A percentile compares a stretch with the other conserved stretches of the same genome.
Conservation (phyloP, 2,888 invertebrate genomes). For the Ligdia adustata region DNA sequence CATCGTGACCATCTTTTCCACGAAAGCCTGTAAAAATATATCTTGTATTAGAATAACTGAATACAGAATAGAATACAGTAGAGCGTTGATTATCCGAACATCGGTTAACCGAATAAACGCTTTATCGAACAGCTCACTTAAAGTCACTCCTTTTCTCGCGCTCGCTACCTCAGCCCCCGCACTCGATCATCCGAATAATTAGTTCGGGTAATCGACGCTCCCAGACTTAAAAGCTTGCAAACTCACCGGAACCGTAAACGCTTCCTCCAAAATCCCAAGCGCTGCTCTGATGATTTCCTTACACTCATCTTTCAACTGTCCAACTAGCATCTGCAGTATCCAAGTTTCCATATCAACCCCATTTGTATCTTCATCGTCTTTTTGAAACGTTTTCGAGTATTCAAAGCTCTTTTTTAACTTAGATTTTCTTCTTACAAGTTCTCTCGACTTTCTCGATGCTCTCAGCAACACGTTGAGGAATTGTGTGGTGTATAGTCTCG, state of each 20-base stretch:
- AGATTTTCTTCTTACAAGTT: conserved; percentile 69
- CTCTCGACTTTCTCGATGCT: conserved; percentile 82
- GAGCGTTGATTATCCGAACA: too few species aligned
- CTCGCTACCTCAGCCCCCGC: too few species aligned
- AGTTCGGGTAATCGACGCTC: too few species aligned
- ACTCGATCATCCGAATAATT: too few species aligned
- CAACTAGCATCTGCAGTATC: conserved; percentile 93
- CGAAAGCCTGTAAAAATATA: conserved; percentile 80
- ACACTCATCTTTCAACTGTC: conserved; percentile 93
- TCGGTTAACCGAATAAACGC: too few species aligned
- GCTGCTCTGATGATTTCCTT: conserved; percentile 92
- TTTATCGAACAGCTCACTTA: too few species aligned
- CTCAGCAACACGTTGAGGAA: conserved; percentile 94
- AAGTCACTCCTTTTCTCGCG: too few species aligned
- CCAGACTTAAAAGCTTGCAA: neutral
- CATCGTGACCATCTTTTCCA: conserved; percentile 90
- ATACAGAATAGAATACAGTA: neutral
- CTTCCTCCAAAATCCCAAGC: conserved; percentile 93
- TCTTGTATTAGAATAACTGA: neutral
- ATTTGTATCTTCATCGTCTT: conserved; percentile 50
- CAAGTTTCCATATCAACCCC: conserved; percentile 90
- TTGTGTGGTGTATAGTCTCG: conserved; percentile 93
- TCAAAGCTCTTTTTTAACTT: conserved; percentile 70
- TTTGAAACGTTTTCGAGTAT: conserved; percentile 53
- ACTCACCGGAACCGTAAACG: conserved; percentile 93